phyloP scores from a whole-genome alignment of 2,888 invertebrate genomes.

The Galeruca laticollis region DNA sequence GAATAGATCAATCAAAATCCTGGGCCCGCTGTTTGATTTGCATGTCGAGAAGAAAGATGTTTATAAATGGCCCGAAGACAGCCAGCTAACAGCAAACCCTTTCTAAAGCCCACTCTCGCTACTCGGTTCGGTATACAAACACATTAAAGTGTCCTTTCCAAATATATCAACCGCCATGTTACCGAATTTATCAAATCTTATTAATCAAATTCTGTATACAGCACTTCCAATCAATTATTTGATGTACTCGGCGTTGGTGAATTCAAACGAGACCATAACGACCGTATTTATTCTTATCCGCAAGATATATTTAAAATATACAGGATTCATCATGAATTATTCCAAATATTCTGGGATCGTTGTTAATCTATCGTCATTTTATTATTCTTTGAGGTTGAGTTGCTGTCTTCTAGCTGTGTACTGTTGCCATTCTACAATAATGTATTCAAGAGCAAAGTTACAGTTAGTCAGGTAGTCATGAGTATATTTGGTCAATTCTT shows the following conservation, averaged over 20 bases:
- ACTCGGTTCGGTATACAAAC: slow-evolving; percentile 54
- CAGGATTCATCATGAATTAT: too few species aligned
- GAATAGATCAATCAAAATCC: slow-evolving; percentile 68
- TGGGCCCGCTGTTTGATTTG: slow-evolving; percentile 66
- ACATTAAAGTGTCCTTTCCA: slow-evolving; percentile 49
- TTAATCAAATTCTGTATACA: slow-evolving; percentile 34
- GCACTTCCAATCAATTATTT: slow-evolving; percentile 11
- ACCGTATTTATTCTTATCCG: not conserved
- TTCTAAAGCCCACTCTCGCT: slow-evolving; percentile 53
- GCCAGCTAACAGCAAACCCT: slow-evolving; percentile 51
- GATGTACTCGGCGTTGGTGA: not conserved
- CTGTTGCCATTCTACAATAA: too few species aligned
- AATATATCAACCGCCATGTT: slow-evolving; percentile 44
- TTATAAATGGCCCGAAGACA: slow-evolving; percentile 67
- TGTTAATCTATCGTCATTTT: too few species aligned
- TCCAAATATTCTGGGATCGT: too few species aligned
- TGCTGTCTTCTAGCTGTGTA: too few species aligned
- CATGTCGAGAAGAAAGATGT: slow-evolving; percentile 68
- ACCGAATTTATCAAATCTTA: slow-evolving; percentile 43
- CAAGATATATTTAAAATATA: not conserved
- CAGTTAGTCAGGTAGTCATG: too few species aligned
- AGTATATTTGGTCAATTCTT: too few species aligned
- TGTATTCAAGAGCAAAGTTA: too few species aligned
- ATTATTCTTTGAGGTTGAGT: too few species aligned
- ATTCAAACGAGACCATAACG: not conserved